These are phyloP conservation scores for Brachyhypopomus occidentalis DNA, from an alignment of 2,113 vertebrate genomes.

Conservation along the genomic window DNA sequence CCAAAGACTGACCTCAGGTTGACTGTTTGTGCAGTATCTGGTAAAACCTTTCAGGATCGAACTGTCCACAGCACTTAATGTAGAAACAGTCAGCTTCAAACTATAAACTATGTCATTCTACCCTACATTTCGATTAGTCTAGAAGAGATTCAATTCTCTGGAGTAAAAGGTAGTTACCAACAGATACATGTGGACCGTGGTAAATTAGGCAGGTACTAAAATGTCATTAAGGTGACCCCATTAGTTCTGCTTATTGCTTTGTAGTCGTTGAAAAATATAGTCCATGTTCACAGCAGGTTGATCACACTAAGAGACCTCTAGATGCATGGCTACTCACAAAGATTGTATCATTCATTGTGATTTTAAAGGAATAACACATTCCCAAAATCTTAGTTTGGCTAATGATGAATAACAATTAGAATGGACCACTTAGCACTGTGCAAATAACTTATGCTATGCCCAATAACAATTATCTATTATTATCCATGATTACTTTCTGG, in stretches of 20 bases:
- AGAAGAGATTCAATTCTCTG: background rate
- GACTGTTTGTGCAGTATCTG: slow-evolving; percentile 30
- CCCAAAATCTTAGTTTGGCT: background rate
- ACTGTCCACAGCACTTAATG: slow-evolving; percentile 19
- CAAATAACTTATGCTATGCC: background rate
- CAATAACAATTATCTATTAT: slow-evolving; percentile 3
- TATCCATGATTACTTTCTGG: slow-evolving; percentile 1
- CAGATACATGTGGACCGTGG: background rate
- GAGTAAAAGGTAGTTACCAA: slow-evolving; percentile 16
- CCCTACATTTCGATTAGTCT: slow-evolving; percentile 30
- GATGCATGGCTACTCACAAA: background rate
- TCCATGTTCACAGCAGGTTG: background rate
- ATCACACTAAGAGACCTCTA: background rate
- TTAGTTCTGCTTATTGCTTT: background rate
- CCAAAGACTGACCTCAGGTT: slow-evolving; percentile 39
- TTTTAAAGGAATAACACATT: background rate
- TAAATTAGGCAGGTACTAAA: background rate
- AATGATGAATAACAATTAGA: background rate
- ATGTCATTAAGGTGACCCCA: background rate
- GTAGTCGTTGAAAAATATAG: background rate
- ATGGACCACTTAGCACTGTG: background rate
- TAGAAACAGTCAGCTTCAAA: slow-evolving; percentile 21
- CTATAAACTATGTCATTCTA: slow-evolving; percentile 27
- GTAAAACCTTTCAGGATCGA: slow-evolving; percentile 28
- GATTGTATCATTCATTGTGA: background rate